Conservation (phyloP, 2,888 invertebrate genomes). For the Drosophila aldrichi region DNA sequence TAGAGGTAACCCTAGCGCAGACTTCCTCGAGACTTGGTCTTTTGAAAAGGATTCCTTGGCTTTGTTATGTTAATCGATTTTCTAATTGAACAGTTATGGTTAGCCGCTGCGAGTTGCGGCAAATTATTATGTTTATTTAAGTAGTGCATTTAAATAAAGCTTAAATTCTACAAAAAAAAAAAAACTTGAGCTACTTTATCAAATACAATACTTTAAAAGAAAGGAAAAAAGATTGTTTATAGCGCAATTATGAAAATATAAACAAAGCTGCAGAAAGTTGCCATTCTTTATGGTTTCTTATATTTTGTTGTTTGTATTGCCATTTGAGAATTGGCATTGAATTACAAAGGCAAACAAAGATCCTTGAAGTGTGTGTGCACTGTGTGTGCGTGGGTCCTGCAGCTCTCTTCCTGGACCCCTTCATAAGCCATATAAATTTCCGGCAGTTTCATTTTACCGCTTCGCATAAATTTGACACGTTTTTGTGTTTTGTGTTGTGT, state of each 20-base stretch:
- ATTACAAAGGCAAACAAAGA: conserved; percentile 57
- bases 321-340: conserved; percentile 37
- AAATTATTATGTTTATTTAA: background rate
- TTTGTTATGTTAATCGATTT: conserved; percentile 15
- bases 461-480: conserved; percentile 63
- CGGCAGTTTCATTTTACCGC: conserved; percentile 70
- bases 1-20: background rate
- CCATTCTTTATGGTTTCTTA: conserved; percentile 4
- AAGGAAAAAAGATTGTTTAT: background rate
- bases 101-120: background rate
- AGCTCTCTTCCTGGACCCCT: conserved; percentile 8
- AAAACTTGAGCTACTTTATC: conserved; percentile 1
- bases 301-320: background rate
- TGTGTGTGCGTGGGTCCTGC: conserved; percentile 35
- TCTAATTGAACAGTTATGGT: background rate
- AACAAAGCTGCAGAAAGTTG: conserved; percentile 15
- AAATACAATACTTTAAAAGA: background rate
- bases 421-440: conserved; percentile 75
- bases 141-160: background rate
- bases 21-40: conserved; percentile 1
- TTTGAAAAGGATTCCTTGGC: conserved; percentile 1
- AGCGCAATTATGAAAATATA: conserved; percentile 16
- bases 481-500: conserved; percentile 29
- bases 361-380: conserved; percentile 52
- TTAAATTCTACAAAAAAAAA: background rate